Percentiles rank a stretch among this genome's conserved stretches.
These are phyloP conservation scores for Drosophila sechellia DNA, from an alignment of 1,140 invertebrate genomes.

Conservation along the genomic window DNA sequence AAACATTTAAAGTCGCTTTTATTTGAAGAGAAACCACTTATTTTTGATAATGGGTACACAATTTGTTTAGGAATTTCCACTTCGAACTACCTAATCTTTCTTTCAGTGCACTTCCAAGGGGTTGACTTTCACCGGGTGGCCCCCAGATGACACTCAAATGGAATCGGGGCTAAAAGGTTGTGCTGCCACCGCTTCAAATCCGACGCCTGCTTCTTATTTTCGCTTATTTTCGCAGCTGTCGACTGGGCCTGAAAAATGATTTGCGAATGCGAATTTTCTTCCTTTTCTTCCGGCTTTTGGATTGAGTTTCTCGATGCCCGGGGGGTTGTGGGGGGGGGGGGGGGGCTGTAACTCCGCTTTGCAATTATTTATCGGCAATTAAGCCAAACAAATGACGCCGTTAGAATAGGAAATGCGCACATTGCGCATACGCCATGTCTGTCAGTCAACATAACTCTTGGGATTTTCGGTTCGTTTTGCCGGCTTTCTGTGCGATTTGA, in stretches of 20 bases:
- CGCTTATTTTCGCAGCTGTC: constrained; percentile 73
- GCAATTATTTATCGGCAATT: constrained; percentile 76
- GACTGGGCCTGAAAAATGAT: constrained; percentile 77
- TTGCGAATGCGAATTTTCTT: constrained; percentile 62
- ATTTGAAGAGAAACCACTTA: no score
- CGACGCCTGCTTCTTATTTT: constrained; percentile 26
- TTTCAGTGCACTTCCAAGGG: constrained; percentile 27
- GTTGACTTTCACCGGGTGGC: constrained; percentile 31
- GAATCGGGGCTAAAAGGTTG: constrained; percentile 56
- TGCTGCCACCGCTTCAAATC: constrained; percentile 54
- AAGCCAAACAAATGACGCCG: constrained; percentile 73
- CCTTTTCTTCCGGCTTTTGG: constrained; percentile 23
- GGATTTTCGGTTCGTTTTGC: background rate
- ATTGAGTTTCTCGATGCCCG: constrained; percentile 6
- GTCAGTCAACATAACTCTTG: constrained; percentile 20
- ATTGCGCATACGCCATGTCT: constrained; percentile 64
- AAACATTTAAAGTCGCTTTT: no score
- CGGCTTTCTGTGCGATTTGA: background rate
- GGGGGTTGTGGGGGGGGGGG: background rate
- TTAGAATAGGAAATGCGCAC: constrained; percentile 52
- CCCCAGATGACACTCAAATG: constrained; percentile 37
- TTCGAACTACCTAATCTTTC: background rate
- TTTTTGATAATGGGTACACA: background rate
- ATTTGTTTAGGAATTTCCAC: background rate
- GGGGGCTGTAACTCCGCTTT: constrained; percentile 22